Evolutionary conservation across 2,113 vertebrate genomes (phyloP).

Genomic region (Catharus bicknelli): DNA sequence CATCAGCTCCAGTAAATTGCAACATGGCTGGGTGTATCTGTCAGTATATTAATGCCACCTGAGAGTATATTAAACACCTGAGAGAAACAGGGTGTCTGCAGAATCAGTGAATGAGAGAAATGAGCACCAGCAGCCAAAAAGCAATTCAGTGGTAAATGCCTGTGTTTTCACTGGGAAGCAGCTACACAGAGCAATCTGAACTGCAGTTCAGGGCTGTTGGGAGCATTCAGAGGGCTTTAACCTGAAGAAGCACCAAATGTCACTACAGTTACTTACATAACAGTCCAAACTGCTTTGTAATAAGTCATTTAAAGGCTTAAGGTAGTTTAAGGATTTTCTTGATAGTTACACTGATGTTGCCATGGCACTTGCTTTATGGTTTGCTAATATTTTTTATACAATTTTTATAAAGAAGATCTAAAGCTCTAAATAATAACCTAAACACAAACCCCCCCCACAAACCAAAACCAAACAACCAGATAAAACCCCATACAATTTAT

Average conservation of each 20-base stretch:
- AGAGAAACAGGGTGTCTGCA: not conserved
- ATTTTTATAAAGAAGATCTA: not conserved
- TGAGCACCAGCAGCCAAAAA: not conserved
- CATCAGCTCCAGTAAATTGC: not conserved
- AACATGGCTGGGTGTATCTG: not conserved
- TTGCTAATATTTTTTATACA: not conserved
- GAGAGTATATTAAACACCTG: not conserved
- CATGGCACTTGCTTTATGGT: not conserved
- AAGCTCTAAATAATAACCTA: not conserved
- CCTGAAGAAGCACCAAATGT: not conserved
- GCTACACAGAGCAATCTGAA: not conserved
- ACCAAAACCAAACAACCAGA: not conserved
- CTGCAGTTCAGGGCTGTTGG: not conserved
- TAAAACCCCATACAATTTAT: accelerated
- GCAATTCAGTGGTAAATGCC: not conserved
- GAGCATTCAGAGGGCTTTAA: slow-evolving; percentile 8
- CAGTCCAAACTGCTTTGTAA: not conserved
- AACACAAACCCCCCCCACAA: accelerated
- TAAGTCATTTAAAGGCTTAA: not conserved
- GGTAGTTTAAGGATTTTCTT: not conserved
- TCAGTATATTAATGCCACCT: not conserved
- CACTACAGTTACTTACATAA: not conserved
- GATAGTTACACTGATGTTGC: not conserved
- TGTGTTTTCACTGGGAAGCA: not conserved
- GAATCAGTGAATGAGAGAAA: not conserved